Evolutionary conservation across 2,113 vertebrate genomes (phyloP), one percentile per base, ranked within the genome.

Genomic region (Pachycephala philippinensis): DNA sequence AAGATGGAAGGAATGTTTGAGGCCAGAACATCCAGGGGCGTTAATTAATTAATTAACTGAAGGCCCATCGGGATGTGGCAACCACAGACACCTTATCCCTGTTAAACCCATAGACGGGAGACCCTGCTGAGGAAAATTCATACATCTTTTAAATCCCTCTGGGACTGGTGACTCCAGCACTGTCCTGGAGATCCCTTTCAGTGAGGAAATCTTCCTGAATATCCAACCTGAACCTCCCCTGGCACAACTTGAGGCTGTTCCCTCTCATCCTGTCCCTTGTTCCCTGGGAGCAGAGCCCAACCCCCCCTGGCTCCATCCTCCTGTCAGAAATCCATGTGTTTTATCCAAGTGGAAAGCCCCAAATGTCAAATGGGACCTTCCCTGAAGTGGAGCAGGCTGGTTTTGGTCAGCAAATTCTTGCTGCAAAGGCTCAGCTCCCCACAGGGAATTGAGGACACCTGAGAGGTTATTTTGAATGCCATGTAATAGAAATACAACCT

Each of bases 241-340:
- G 9, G 47, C 11, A 24, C 61, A 35, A 6, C 13, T 15, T 40
- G 70, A 76, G 39, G 20, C 7, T 0, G 0, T 61, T 61, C 10
- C 30, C 47, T 68, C 39, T 53, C 9, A 13, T 61, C n/a, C 30
- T 60, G 13, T 9, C 20, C 23, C 39, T 63, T 24, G 15, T 45
- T 52, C 20, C n/a, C 9, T 40, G 28, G 13, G 53, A 60, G 53
- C 1, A 45, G 45, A 82, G 24, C 53, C 53, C 1, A 33, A n/a
- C 5, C 7, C 8, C 35, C 18, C 33, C 60, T 52, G 45, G 45
- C 39, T 44, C 9, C n/a, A 7, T 13, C 5, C 16, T 66, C 16
- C 69, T 47, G 24, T 10, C 7, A 71, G n/a, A 64, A 74, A 49
- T 13, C 37, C 65, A 5, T 0, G 0, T 0, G 0, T 5, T 0